These are phyloP conservation scores for Achroia grisella DNA, from an alignment of 1,140 invertebrate genomes.

Conservation along the genomic window DNA sequence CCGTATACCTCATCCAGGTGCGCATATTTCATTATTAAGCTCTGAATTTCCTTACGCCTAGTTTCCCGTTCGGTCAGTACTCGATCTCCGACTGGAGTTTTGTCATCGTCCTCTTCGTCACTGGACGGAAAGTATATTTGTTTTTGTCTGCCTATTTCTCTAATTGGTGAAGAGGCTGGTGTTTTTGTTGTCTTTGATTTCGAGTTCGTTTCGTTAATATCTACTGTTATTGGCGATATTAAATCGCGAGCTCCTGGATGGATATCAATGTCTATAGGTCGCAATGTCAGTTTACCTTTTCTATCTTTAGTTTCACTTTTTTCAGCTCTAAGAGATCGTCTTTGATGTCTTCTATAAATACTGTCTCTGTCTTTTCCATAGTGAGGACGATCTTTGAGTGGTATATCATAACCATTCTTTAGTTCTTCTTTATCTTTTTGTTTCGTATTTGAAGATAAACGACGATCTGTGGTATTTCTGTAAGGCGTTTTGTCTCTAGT, in stretches of 20 bases:
- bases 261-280: slow-evolving; percentile 68
- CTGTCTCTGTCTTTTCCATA: slow-evolving; percentile 70
- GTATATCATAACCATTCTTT: slow-evolving; percentile 57
- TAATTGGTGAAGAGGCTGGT: slow-evolving; percentile 45
- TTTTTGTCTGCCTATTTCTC: slow-evolving; percentile 63
- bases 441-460: slow-evolving; percentile 48
- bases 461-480: slow-evolving; percentile 53
- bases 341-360: slow-evolving; percentile 58
- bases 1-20: slow-evolving; percentile 80
- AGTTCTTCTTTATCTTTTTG: slow-evolving; percentile 41
- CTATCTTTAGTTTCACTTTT: slow-evolving; percentile 70
- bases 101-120: slow-evolving; percentile 71
- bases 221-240: slow-evolving; percentile 42
- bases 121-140: slow-evolving; percentile 65
- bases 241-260: slow-evolving; percentile 46
- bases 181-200: slow-evolving; percentile 45
- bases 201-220: slow-evolving; percentile 32
- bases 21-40: slow-evolving; percentile 84
- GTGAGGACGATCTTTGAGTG: slow-evolving; percentile 37
- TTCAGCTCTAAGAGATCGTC: slow-evolving; percentile 67
- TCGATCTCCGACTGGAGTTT: slow-evolving; percentile 72
- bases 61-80: slow-evolving; percentile 81
- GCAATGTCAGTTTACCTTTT: slow-evolving; percentile 60
- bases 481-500: slow-evolving; percentile 77
- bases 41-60: slow-evolving; percentile 86